phyloP scores from a whole-genome alignment of 2,888 invertebrate genomes.

The Ectemnius cavifrons region DNA sequence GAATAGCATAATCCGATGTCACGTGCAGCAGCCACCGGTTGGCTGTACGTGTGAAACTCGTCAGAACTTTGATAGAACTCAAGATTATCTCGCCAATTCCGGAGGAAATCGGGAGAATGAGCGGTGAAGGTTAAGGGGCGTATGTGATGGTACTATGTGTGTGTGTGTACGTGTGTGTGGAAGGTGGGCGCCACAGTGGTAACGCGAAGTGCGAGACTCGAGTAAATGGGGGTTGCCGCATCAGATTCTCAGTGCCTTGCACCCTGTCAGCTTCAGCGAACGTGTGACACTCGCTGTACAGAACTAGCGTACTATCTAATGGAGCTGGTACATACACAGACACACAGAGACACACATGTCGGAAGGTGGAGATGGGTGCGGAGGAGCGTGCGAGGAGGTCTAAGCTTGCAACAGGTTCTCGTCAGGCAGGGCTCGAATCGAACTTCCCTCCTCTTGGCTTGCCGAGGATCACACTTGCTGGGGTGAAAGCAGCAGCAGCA shows the following conservation, averaged over 20 bases:
- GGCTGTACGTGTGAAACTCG: slow-evolving; percentile 18
- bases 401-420: slow-evolving; percentile 55
- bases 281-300: slow-evolving; percentile 10
- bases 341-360: slow-evolving; percentile 8
- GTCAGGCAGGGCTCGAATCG: slow-evolving; percentile 22
- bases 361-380: background rate
- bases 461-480: slow-evolving; percentile 17
- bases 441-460: slow-evolving; percentile 43
- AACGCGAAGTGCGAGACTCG: slow-evolving; percentile 15
- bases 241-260: background rate
- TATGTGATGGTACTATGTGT: background rate
- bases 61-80: slow-evolving; percentile 32
- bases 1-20: slow-evolving; percentile 4
- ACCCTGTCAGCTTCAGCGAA: slow-evolving; percentile 15
- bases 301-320: background rate
- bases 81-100: slow-evolving; percentile 44
- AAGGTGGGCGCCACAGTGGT: background rate
- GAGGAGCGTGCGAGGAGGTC: slow-evolving; percentile 14
- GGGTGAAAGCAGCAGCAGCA: slow-evolving; percentile 40
- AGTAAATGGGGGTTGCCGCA: slow-evolving; percentile 6
- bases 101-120: slow-evolving; percentile 24
- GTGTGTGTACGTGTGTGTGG: background rate
- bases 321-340: slow-evolving; percentile 2
- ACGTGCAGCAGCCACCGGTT: slow-evolving; percentile 10
- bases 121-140: background rate